Evolutionary conservation across 2,113 vertebrate genomes (phyloP).

Genomic region (Solea solea): DNA sequence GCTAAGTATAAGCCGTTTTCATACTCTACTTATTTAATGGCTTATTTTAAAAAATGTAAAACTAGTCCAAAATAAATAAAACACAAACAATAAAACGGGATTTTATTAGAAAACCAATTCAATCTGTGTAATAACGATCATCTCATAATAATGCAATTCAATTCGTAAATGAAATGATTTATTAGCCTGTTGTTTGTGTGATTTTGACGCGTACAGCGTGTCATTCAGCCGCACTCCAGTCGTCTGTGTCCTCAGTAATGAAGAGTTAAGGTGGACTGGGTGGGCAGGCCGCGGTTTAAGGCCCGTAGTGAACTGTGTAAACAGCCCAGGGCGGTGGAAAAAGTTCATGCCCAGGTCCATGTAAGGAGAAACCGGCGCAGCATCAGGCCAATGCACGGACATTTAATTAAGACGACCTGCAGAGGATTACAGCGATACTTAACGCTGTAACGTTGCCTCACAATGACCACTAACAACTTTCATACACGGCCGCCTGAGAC

Average conservation of each 20-base stretch:
- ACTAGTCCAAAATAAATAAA: too few species aligned
- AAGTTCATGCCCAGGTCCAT: conserved; percentile 88
- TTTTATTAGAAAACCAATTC: too few species aligned
- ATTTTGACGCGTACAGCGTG: not conserved
- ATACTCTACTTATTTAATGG: too few species aligned
- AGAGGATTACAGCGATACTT: conserved; percentile 74
- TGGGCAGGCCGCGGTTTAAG: conserved; percentile 78
- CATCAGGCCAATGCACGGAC: conserved; percentile 76
- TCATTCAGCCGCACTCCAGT: not conserved
- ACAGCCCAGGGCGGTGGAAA: conserved; percentile 84
- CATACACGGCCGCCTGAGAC: conserved; percentile 53
- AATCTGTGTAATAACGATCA: too few species aligned
- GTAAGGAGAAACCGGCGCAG: conserved; percentile 79
- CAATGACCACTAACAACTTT: conserved; percentile 69
- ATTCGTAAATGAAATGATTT: too few species aligned
- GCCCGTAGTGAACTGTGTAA: conserved; percentile 79
- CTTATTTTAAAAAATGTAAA: too few species aligned
- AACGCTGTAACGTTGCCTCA: conserved; percentile 72
- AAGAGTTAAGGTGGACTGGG: conserved; percentile 59
- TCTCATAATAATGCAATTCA: too few species aligned
- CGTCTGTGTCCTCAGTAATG: conserved; percentile 21
- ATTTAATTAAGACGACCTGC: conserved; percentile 80
- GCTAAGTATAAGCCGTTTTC: too few species aligned
- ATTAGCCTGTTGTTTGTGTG: too few species aligned
- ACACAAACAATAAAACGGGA: too few species aligned